Evolutionary conservation across 2,113 vertebrate genomes (phyloP), one percentile per base, ranked within the genome.

Genomic region (Ictidomys tridecemlineatus): DNA sequence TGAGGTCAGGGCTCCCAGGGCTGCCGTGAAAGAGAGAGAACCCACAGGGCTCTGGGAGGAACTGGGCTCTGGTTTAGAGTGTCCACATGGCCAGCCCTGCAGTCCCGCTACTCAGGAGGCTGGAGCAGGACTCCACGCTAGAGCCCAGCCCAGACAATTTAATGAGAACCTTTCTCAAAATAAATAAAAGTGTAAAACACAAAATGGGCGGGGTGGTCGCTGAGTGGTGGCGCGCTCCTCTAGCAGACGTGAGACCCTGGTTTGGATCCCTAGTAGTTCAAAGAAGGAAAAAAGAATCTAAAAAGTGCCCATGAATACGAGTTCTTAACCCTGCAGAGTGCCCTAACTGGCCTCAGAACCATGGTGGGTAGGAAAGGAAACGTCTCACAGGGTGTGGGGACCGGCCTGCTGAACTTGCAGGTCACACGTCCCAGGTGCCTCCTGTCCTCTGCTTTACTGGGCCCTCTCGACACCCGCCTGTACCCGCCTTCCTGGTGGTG

Each of bases 291-390:
- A 32, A 32, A 67, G n/a, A 14, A 5, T 32, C 8, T 56, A 17
- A 22, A 58, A 63, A 26, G 24, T 69, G 67, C 17, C 14, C 14
- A 16, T 34, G 28, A 69, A 69, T 34, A 34, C 67, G 4, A 34
- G 32, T 34, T 34, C 32, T 69, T 12, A 22, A 37, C 28, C 13
- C 14, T 26, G 14, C n/a, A 22, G n/a, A 28, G 26, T 18, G 42
- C 8, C 34, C 2, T 28, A 20, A 48, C 39, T 48, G 4, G 24
- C 42, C 13, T 42, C 18, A 4, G 12, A n/a, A 12, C 53, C 7
- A 51, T 0, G 8, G 56, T 6, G 65, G 1, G 65, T 2, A 1
- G 56, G 53, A 37, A n/a, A 32, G 2, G 8, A 48, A 39, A 3
- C 1, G 16, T 67, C 48, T 42, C 17, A 17, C 22, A 34, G 30